A percentile compares a stretch with the other conserved stretches of the same genome.
Evolutionary conservation across 2,888 invertebrate species (phyloP).

Genomic region (Rhingia rostrata): DNA sequence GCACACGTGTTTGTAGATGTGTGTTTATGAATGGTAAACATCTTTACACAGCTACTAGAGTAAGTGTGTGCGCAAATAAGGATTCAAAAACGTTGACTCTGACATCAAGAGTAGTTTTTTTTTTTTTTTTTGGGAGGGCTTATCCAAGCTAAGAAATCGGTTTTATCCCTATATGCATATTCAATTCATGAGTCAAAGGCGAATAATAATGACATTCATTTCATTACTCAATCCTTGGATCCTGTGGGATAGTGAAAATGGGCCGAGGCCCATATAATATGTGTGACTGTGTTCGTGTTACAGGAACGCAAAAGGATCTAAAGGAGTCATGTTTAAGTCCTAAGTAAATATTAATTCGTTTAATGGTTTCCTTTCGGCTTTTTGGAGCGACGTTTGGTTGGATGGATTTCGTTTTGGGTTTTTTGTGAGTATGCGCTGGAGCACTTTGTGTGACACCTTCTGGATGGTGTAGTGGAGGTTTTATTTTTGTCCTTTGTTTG

Average conservation of each 20-base stretch:
- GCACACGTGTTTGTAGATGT: neutral
- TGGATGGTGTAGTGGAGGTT: slow-evolving; percentile 23
- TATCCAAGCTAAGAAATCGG: slow-evolving; percentile 55
- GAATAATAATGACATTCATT: slow-evolving; percentile 74
- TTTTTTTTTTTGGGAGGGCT: slow-evolving; percentile 17
- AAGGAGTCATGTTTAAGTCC: slow-evolving; percentile 76
- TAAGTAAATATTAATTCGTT: slow-evolving; percentile 80
- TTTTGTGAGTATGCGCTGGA: slow-evolving; percentile 18
- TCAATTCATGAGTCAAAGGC: slow-evolving; percentile 71
- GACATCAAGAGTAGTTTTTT: slow-evolving; percentile 45
- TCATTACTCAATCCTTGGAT: slow-evolving; percentile 68
- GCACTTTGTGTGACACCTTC: slow-evolving; percentile 70
- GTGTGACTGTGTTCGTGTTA: neutral
- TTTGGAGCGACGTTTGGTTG: slow-evolving; percentile 44
- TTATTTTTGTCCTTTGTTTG: neutral
- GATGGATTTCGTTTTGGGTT: slow-evolving; percentile 41
- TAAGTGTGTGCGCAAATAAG: slow-evolving; percentile 50
- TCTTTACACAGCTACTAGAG: slow-evolving; percentile 8
- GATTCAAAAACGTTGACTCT: slow-evolving; percentile 57
- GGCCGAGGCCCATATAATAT: slow-evolving; percentile 5
- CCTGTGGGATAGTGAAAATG: neutral
- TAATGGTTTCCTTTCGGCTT: slow-evolving; percentile 76
- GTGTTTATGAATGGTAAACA: slow-evolving; percentile 55
- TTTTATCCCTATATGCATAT: slow-evolving; percentile 61
- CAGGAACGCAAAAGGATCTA: slow-evolving; percentile 30